Evolutionary conservation across 2,113 vertebrate species (phyloP).

Genomic region (Eudyptes chrysolophus): DNA sequence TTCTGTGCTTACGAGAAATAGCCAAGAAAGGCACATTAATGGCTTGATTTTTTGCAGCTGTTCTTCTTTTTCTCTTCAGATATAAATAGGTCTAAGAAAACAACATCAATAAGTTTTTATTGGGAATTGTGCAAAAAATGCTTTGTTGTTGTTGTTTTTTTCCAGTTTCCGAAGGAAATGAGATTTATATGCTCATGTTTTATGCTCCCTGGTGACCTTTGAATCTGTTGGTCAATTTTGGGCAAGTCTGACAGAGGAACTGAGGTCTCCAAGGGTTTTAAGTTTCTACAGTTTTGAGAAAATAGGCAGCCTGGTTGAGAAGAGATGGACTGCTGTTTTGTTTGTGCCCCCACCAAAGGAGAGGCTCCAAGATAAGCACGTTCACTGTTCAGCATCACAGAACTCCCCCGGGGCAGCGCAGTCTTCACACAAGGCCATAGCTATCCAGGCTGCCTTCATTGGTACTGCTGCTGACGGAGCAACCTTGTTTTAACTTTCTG

Average conservation of each 20-base stretch:
- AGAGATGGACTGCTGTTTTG: neutral
- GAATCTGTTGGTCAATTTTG: conserved; percentile 24
- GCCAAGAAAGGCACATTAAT: conserved; percentile 25
- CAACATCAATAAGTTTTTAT: conserved; percentile 42
- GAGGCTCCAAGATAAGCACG: neutral
- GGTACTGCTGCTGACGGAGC: neutral
- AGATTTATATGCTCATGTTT: conserved; percentile 25
- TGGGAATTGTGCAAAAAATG: conserved; percentile 38
- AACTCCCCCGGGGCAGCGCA: neutral
- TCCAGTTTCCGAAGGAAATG: conserved; percentile 43
- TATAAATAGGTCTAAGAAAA: conserved; percentile 45
- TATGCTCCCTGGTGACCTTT: conserved; percentile 22
- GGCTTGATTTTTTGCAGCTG: conserved; percentile 50
- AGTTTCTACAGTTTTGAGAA: neutral
- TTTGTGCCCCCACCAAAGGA: neutral
- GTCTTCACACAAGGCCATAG: neutral
- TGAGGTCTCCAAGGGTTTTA: neutral
- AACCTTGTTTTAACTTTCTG: neutral
- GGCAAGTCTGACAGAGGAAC: neutral
- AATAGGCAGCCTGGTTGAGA: neutral
- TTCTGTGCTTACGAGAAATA: neutral
- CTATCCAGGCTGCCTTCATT: neutral
- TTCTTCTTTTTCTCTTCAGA: conserved; percentile 19
- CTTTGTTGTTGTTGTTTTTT: neutral
- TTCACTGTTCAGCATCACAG: neutral